A percentile compares a stretch with the other conserved stretches of the same genome.
Conservation (phyloP, 1,140 invertebrate species). For the Neotoxoptera formosana region DNA sequence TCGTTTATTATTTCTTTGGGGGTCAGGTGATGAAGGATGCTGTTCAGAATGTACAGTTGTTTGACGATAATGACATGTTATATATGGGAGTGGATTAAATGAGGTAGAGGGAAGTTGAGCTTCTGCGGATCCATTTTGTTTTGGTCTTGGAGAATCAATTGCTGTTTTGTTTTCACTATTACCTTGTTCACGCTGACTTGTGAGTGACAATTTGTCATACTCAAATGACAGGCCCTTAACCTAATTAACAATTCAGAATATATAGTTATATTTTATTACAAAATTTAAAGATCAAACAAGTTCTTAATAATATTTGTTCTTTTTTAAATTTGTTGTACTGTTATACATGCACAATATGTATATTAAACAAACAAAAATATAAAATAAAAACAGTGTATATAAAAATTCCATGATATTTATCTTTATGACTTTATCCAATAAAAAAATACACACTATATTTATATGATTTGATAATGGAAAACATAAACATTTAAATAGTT, state of each 20-base stretch:
- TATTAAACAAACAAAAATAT: too few relatives aligned
- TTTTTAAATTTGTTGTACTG: background rate
- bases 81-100: slow-evolving; percentile 17
- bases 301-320: background rate
- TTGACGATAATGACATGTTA: slow-evolving; percentile 49
- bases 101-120: slow-evolving; percentile 27
- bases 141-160: slow-evolving; percentile 11
- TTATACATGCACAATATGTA: too few relatives aligned
- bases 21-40: slow-evolving; percentile 18
- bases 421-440: too few relatives aligned
- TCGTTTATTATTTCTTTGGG: slow-evolving; percentile 69
- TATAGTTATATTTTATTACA: background rate
- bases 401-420: too few relatives aligned
- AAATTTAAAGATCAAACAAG: background rate
- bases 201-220: slow-evolving; percentile 77
- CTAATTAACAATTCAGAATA: slow-evolving; percentile 63
- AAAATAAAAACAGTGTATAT: too few relatives aligned
- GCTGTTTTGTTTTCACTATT: slow-evolving; percentile 42
- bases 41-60: slow-evolving; percentile 22
- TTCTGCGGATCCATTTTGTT: slow-evolving; percentile 49
- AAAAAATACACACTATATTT: background rate
- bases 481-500: background rate
- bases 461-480: background rate
- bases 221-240: slow-evolving; percentile 82
- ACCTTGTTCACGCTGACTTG: slow-evolving; percentile 38